Percentiles rank a stretch among this genome's conserved stretches.
Conservation (phyloP, 2,113 vertebrate genomes). For the Ondatra zibethicus region DNA sequence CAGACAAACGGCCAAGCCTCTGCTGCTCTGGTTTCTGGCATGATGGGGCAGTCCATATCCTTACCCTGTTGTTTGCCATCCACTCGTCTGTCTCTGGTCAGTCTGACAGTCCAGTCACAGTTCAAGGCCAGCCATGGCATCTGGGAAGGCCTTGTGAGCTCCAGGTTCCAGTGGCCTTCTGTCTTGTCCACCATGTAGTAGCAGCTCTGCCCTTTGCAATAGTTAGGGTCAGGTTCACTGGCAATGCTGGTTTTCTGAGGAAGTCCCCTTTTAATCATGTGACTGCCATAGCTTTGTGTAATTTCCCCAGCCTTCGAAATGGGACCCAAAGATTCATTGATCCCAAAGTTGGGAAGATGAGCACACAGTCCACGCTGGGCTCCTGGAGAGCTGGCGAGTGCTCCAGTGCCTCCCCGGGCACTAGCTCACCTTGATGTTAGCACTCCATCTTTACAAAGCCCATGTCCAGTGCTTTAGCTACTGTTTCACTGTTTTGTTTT, state of each 20-base stretch:
- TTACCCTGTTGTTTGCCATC: no score
- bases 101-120: background rate
- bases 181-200: background rate
- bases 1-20: background rate
- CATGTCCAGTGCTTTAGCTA: background rate
- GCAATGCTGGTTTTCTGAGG: background rate
- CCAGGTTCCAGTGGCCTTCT: background rate
- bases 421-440: background rate
- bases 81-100: background rate
- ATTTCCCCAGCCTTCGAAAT: background rate
- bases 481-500: background rate
- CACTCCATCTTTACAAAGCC: background rate
- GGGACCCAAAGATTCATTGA: background rate
- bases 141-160: background rate
- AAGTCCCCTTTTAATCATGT: background rate
- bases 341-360: background rate
- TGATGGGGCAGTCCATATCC: background rate
- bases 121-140: background rate
- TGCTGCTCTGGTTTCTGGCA: background rate
- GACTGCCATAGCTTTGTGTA: background rate
- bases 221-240: background rate
- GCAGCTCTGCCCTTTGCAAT: background rate
- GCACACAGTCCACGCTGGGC: accelerated
- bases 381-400: background rate
- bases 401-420: background rate